Evolutionary conservation across 1,140 invertebrate genomes (phyloP).

Genomic region (Forficula auricularia): DNA sequence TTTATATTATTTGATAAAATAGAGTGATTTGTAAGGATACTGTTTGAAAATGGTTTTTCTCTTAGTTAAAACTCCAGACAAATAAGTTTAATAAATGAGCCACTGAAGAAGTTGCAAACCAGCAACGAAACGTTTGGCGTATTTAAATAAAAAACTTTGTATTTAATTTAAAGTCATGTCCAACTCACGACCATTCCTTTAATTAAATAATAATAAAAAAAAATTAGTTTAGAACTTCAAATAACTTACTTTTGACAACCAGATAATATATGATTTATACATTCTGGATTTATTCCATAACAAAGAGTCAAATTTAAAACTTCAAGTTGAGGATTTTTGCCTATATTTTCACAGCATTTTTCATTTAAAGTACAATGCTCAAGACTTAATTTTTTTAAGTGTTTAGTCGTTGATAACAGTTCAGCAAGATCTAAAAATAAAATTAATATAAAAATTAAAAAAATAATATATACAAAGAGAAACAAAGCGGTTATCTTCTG

Average conservation of each 20-base stretch:
- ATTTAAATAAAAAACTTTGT: no score
- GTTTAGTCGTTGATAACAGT: conserved; percentile 45
- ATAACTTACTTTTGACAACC: conserved; percentile 40
- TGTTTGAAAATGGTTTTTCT: no score
- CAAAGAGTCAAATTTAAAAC: conserved; percentile 59
- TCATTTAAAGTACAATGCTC: conserved; percentile 52
- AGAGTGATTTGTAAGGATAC: no score
- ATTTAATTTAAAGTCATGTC: no score
- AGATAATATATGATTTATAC: conserved; percentile 38
- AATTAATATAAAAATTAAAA: conserved; percentile 1
- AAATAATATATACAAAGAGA: background rate
- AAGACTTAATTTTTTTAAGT: conserved; percentile 62
- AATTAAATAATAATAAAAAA: conserved; percentile 2
- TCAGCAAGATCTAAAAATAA: conserved; percentile 29
- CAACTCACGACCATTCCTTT: no score
- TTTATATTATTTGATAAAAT: no score
- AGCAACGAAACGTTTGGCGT: no score
- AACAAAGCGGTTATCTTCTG: no score
- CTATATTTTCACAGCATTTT: conserved; percentile 41
- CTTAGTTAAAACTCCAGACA: no score
- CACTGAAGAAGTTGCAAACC: no score
- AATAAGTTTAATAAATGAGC: no score
- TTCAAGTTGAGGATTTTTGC: conserved; percentile 43
- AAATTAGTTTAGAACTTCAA: background rate
- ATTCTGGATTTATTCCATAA: conserved; percentile 37